phyloP scores from a whole-genome alignment of 2,888 invertebrate species.

The Sminthurinus aureus region DNA sequence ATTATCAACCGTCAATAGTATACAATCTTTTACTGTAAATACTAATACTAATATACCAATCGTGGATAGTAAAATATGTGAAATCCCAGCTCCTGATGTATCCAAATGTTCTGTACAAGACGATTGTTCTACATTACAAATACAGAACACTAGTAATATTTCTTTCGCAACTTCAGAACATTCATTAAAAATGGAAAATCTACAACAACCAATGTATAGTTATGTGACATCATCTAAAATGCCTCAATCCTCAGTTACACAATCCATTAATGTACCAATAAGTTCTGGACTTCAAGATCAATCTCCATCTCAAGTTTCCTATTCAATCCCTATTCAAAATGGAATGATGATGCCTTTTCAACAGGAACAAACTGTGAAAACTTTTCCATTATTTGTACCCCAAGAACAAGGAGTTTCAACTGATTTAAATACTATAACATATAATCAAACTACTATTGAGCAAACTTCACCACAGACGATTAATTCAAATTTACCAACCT shows the following conservation, averaged over 20 bases:
- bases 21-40: too few species aligned
- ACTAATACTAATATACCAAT: too few species aligned
- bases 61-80: too few species aligned
- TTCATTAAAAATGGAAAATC: neutral
- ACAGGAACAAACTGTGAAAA: neutral
- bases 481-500: too few species aligned
- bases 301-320: neutral
- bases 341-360: neutral
- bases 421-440: too few species aligned
- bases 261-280: neutral
- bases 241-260: neutral
- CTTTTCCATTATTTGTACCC: too few species aligned
- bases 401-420: too few species aligned
- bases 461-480: too few species aligned
- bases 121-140: neutral
- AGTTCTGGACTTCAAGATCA: neutral
- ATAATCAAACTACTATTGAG: too few species aligned
- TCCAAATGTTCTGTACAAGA: neutral
- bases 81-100: neutral
- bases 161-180: neutral
- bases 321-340: neutral
- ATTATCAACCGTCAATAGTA: too few species aligned
- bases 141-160: neutral
- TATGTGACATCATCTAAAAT: neutral
- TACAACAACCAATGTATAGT: neutral